Base-by-base conservation (phyloP, 2,888 invertebrate genomes). In the Sinodicranocentrus sp. region DNA sequence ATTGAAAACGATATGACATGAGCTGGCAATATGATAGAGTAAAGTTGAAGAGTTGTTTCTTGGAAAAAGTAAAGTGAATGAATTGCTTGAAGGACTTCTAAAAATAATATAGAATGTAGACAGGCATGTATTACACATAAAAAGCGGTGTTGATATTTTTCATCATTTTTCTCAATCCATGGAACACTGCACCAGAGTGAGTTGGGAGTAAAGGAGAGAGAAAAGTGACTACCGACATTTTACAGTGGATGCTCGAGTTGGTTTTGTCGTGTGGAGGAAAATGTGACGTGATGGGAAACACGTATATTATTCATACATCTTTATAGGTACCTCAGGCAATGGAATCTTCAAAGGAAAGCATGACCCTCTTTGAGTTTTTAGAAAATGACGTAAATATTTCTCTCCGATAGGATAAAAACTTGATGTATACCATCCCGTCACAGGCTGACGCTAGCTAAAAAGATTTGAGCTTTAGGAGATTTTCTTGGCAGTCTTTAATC, bases 41-140 rank as follows among this genome's bases (percentile, higher is more conserved):
- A 25, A n/a, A 23, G 25, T 57, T 54, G 44, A 72, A 23, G 8
- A 54, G 61, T 57, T 52, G 54, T 48, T 68, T 75, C 33, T 48
- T 28, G 19, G 67, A 52, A 19, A 59, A 57, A 57, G 54, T 44
- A 82, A 59, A 76, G 82, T 76, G 82, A 82, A 82, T 82, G 82
- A 82, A 76, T 76, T 44, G 52, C 65, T 70, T 82, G 82, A 82
- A 82, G 82, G 82, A 70, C 76, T 82, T 82, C 82, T 82, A 82
- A 82, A 82, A 82, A 82, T 82, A 82, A 82, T 76, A 68, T 33
- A 39, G 44, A 63, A n/a, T n/a, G 39, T 39, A n/a, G 13, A 48
- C 54, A 73, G 71, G 43, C 67, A 73, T 39, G 5, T 39, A 13
- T 39, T 8, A 13, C 39, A n/a, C n/a, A n/a, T n/a, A n/a, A n/a